Base-by-base conservation (phyloP, 35 echinoderm and acorn worm species). In the Ophioderma brevispina region DNA sequence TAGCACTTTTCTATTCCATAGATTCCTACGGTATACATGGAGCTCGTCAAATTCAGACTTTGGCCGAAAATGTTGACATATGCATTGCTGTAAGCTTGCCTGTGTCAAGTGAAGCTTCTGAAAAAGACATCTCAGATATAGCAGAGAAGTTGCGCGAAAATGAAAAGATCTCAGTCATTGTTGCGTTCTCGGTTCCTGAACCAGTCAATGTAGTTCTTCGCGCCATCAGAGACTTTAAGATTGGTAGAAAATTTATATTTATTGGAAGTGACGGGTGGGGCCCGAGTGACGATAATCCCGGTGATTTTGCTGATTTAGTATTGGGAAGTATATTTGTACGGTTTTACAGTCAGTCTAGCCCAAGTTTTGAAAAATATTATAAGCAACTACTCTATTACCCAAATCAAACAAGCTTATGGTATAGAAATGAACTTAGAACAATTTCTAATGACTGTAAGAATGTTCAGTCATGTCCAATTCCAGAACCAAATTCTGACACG, bases 81-180 rank as follows among this genome's bases (percentile, higher is more conserved):
- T 88, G 86, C 31, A 39, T 88, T 31, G 86, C 86, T 0, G 40
- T 39, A 23, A 39, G 21, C 64, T 23, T 38, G 19, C 17, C 78
- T 34, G 64, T 88, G 1, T 23, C 34, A 21, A 21, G 3, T 25
- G 33, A 23, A 14, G 0, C 64, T 5, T 41, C 64, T 38, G 35
- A 88, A 78, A 63, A 37, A n/a, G 30, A 88, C 10, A 5, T 41
- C 39, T 32, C 78, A 37, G 37, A 77, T 1, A 88, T 88, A 11
- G 86, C 76, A 13, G 32, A 32, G 23, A 78, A 88, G 13, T 23
- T 88, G 1, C 36, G 38, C 32, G 31, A 35, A 38, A 5, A 17
- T 76, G 31, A 38, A 14, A 38, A 39, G 1, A 32, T 63, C 33
- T 79, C 36, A 35, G 86, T 49, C 13, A 49, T 88, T 36, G 43